Evolutionary conservation across 92 coral and sea anemone genomes (phyloP), one percentile per base, ranked within the genome.

Genomic region (Epizoanthus scotinus): DNA sequence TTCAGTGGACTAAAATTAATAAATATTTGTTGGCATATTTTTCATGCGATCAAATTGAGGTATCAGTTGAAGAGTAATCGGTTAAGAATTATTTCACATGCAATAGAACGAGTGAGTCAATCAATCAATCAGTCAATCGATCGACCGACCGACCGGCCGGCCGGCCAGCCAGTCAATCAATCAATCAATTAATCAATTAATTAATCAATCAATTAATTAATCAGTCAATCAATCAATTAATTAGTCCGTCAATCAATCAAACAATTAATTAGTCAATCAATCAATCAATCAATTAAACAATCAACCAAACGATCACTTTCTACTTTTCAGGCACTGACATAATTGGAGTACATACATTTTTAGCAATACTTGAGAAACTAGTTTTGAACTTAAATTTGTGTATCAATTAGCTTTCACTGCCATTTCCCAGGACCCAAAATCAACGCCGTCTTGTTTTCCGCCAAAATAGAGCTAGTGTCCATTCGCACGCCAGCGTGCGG

Each of bases 401-500:
- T 58, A 15, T 12, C 56, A 20, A 21, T 58, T 44, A 19, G 55
- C 21, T 56, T 27, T 5, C 31, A 44, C 15, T 31, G 18, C 34
- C 66, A 14, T 38, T 28, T 59, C 25, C 12, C 67, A 60, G 61
- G 81, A 75, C 56, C 81, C 18, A 29, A 29, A 24, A 20, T 58
- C 63, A 59, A 74, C 63, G 31, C 55, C 17, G 24, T 24, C 55
- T 36, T 13, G 29, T 27, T 29, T 75, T 17, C 50, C 54, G 14
- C 17, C 57, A 22, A 27, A 12, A 34, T 64, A 24, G 28, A 27
- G 47, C 10, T n/a, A 15, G 21, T 20, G 24, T 12, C 57, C 47
- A 19, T 29, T 64, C 42, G 68, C 57, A 75, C 81, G 81, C 81
- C 81, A 59, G 81, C 81, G 67, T 21, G 57, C 81, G 24, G 6